Percentiles rank a stretch among this genome's conserved stretches.
phyloP scores from a whole-genome alignment of 2,888 invertebrate genomes.

The Drosophila quinaria region DNA sequence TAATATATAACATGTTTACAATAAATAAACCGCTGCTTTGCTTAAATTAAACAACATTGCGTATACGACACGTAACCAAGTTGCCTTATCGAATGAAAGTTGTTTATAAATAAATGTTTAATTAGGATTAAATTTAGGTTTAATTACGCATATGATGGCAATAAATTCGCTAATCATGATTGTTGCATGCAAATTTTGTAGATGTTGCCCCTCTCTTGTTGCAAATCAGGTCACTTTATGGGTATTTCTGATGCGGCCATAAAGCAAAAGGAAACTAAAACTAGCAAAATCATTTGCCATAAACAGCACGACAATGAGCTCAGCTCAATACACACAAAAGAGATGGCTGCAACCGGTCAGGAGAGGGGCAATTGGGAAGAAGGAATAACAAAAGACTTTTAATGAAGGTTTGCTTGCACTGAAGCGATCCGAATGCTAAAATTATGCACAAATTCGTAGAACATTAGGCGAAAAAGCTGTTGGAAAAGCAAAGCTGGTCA shows the following conservation, averaged over 20 bases:
- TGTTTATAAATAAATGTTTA: slow-evolving; percentile 1
- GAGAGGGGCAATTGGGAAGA: background rate
- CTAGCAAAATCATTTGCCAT: slow-evolving; percentile 35
- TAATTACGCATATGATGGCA: slow-evolving; percentile 14
- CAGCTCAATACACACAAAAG: slow-evolving; percentile 13
- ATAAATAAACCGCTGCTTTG: background rate
- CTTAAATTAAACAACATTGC: slow-evolving; percentile 4
- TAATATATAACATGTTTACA: slow-evolving; percentile 1
- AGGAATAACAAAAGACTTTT: slow-evolving; percentile 35
- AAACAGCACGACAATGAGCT: slow-evolving; percentile 35
- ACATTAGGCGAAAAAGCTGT: slow-evolving; percentile 35
- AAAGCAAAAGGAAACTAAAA: slow-evolving; percentile 44
- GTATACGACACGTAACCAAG: slow-evolving; percentile 34
- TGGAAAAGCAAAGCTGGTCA: slow-evolving; percentile 54
- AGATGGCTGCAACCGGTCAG: background rate
- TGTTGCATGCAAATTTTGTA: slow-evolving; percentile 34
- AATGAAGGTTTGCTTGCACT: slow-evolving; percentile 42
- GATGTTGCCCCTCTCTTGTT: slow-evolving; percentile 18
- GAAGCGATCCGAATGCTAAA: slow-evolving; percentile 43
- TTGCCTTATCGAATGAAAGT: background rate
- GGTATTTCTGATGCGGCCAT: slow-evolving; percentile 46
- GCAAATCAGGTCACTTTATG: slow-evolving; percentile 50
- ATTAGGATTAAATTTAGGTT: background rate
- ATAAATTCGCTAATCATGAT: slow-evolving; percentile 29
- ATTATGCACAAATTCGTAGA: slow-evolving; percentile 53